phyloP scores from a whole-genome alignment of 2,797 vertebrate species.

The Cephalopachus bancanus region DNA sequence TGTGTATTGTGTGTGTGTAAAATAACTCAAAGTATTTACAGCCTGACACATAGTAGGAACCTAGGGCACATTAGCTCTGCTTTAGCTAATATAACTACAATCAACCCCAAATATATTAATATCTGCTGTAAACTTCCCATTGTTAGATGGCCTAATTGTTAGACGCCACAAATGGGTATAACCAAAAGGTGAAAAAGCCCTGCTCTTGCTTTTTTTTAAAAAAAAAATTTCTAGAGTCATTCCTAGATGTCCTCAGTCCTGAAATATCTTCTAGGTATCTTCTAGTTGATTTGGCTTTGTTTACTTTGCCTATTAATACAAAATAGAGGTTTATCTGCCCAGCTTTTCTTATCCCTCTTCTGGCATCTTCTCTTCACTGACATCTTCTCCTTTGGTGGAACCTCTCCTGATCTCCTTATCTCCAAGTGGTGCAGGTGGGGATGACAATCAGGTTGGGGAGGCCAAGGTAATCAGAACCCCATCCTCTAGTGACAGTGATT shows the following conservation, averaged over 20 bases:
- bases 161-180: not conserved
- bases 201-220: not conserved
- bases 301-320: not conserved
- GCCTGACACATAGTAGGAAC: not conserved
- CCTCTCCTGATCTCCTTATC: not conserved
- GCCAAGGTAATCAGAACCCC: not conserved
- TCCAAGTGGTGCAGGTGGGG: not conserved
- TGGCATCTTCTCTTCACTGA: not conserved
- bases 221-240: not conserved
- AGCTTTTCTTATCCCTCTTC: not conserved
- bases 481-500: not conserved
- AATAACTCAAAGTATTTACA: not conserved
- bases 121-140: not conserved
- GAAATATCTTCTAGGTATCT: not conserved
- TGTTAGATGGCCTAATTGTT: not conserved
- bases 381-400: not conserved
- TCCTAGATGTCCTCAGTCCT: not conserved
- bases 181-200: not conserved
- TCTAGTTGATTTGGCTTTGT: not conserved
- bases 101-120: not conserved
- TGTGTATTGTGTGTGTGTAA: not conserved
- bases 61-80: not conserved
- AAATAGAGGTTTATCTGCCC: not conserved
- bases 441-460: not conserved
- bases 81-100: not conserved